These are phyloP conservation scores for Elgaria multicarinata DNA, from an alignment of 2,113 vertebrate species.

Conservation along the genomic window DNA sequence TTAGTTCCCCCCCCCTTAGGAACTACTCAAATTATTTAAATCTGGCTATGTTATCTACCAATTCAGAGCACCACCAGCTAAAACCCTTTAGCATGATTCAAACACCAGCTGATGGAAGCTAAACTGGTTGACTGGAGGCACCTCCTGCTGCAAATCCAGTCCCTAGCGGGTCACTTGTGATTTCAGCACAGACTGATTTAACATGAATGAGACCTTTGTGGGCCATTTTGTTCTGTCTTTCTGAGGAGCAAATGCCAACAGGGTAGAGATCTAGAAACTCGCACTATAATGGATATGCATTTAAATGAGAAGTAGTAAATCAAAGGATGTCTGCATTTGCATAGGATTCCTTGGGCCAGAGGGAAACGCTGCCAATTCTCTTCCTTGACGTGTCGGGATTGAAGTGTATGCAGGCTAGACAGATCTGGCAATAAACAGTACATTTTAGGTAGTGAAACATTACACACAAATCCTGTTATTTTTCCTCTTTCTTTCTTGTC, in stretches of 20 bases:
- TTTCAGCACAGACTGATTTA: conserved; percentile 56
- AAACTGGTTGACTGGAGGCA: not conserved
- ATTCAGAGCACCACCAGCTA: not conserved
- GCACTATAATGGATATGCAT: conserved; percentile 63
- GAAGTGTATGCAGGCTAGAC: conserved; percentile 3
- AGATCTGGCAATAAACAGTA: not conserved
- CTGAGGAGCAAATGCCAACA: conserved; percentile 59
- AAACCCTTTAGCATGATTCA: conserved; percentile 1
- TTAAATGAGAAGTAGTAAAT: conserved; percentile 57
- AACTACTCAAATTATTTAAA: not conserved
- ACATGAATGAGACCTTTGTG: conserved; percentile 51
- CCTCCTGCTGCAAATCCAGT: not conserved
- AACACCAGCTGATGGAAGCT: not conserved
- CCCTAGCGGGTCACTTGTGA: conserved; percentile 36
- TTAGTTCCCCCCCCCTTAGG: no score
- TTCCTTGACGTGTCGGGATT: conserved; percentile 13
- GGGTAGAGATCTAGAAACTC: conserved; percentile 63
- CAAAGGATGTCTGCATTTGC: conserved; percentile 43
- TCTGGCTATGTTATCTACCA: not conserved
- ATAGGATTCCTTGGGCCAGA: conserved; percentile 44
- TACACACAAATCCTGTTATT: conserved; percentile 60
- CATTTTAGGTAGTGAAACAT: conserved; percentile 49
- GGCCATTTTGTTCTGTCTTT: conserved; percentile 61
- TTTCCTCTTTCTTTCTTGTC: conserved; percentile 42
- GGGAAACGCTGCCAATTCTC: conserved; percentile 45